These are phyloP conservation scores for Muntiacus muntjak DNA, from an alignment of 2,113 vertebrate genomes.

Conservation along the genomic window DNA sequence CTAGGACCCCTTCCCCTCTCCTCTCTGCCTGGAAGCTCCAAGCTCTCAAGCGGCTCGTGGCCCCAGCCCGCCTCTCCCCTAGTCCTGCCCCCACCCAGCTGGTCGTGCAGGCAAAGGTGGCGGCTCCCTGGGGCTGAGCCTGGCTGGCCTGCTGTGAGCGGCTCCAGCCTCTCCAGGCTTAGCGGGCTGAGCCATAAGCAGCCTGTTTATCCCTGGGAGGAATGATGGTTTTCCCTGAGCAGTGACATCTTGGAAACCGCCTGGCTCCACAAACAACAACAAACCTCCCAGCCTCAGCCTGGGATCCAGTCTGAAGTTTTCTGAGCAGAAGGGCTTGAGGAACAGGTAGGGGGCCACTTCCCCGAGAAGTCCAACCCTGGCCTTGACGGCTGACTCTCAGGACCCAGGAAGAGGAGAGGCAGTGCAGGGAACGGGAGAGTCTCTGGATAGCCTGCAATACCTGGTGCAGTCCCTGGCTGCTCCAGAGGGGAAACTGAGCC, in stretches of 20 bases:
- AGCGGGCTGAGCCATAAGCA: neutral
- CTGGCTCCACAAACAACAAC: slow-evolving; percentile 69
- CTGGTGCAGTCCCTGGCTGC: neutral
- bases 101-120: neutral
- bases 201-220: slow-evolving; percentile 15
- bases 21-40: neutral
- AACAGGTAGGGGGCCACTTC: slow-evolving; percentile 10
- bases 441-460: neutral
- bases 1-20: neutral
- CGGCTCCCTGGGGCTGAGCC: neutral
- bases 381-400: neutral
- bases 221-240: slow-evolving; percentile 48
- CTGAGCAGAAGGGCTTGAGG: neutral
- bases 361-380: neutral
- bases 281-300: slow-evolving; percentile 23
- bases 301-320: slow-evolving; percentile 5
- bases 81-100: fast-evolving
- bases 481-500: neutral
- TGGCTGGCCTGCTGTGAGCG: neutral
- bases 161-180: slow-evolving; percentile 14
- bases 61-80: neutral
- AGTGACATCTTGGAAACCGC: slow-evolving; percentile 71
- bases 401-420: neutral
- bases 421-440: neutral
- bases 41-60: neutral